Evolutionary conservation across 1,140 invertebrate genomes (phyloP).

Genomic region (Rhizoglyphus robini): DNA sequence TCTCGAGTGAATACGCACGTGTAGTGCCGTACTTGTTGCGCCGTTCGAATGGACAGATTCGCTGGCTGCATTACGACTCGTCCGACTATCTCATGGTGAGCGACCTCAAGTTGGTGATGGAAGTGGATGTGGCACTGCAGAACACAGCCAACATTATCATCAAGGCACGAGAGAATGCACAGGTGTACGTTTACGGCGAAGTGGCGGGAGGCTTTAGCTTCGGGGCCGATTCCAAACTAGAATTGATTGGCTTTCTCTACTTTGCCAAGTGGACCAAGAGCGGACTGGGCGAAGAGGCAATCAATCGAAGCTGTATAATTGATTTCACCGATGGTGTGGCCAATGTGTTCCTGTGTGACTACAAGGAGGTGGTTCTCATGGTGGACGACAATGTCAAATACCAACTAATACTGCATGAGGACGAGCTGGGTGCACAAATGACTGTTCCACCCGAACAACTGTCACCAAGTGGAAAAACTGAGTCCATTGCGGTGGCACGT

Average conservation of each 20-base stretch:
- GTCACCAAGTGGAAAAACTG: too few species aligned
- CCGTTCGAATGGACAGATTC: background rate
- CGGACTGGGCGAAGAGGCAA: background rate
- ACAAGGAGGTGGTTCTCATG: background rate
- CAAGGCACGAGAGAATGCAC: background rate
- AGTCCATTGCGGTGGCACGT: too few species aligned
- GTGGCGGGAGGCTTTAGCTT: background rate
- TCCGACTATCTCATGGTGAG: background rate
- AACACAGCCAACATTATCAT: background rate
- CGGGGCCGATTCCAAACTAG: background rate
- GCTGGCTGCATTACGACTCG: background rate
- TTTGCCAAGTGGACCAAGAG: background rate
- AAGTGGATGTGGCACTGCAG: background rate
- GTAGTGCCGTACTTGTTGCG: background rate
- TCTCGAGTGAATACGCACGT: background rate
- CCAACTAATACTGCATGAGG: too few species aligned
- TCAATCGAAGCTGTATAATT: background rate
- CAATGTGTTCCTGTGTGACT: background rate
- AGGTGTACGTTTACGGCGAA: background rate
- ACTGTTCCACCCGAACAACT: too few species aligned
- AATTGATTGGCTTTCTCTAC: background rate
- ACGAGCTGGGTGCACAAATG: too few species aligned
- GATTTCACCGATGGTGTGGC: background rate
- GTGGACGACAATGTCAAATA: too few species aligned
- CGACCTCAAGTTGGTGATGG: background rate